A percentile compares a stretch with the other conserved stretches of the same genome.
phyloP scores from a whole-genome alignment of 2,888 invertebrate genomes.

The Zygothrica quintamaculata region DNA sequence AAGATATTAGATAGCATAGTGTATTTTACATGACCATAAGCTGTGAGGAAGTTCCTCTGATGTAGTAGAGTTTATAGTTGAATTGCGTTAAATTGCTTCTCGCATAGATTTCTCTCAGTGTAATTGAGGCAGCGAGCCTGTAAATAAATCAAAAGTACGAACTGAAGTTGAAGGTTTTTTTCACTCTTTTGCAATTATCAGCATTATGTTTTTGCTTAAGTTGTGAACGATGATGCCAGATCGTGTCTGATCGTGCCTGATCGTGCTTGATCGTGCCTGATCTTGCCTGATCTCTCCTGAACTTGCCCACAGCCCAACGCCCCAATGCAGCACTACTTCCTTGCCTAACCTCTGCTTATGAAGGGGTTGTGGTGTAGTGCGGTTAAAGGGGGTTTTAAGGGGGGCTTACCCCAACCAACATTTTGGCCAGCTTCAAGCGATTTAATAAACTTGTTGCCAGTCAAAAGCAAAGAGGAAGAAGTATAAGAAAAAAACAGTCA shows the following conservation, averaged over 20 bases:
- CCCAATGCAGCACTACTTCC: not conserved
- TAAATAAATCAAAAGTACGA: constrained; percentile 68
- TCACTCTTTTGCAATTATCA: constrained; percentile 74
- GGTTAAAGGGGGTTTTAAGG: too few species aligned
- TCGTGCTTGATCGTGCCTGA: too few species aligned
- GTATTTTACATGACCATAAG: too few species aligned
- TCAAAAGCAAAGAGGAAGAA: constrained; percentile 6
- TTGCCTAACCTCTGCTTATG: too few species aligned
- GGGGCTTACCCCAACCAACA: too few species aligned
- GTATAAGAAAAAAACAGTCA: constrained; percentile 25
- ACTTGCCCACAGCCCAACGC: constrained; percentile 1
- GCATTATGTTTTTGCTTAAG: constrained; percentile 75
- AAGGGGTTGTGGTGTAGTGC: too few species aligned
- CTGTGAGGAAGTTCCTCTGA: too few species aligned
- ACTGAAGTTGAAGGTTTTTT: constrained; percentile 68
- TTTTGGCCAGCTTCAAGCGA: constrained; percentile 39
- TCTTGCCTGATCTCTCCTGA: too few species aligned
- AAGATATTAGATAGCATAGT: too few species aligned
- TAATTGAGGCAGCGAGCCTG: constrained; percentile 9
- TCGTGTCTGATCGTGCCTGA: too few species aligned
- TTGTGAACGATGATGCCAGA: constrained; percentile 32
- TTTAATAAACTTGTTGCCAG: constrained; percentile 79
- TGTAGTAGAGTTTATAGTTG: too few species aligned
- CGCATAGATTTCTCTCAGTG: constrained; percentile 39
- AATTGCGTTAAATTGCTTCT: too few species aligned